Conservation (phyloP, 2,113 vertebrate species). For the Phyllopteryx taeniolatus region DNA sequence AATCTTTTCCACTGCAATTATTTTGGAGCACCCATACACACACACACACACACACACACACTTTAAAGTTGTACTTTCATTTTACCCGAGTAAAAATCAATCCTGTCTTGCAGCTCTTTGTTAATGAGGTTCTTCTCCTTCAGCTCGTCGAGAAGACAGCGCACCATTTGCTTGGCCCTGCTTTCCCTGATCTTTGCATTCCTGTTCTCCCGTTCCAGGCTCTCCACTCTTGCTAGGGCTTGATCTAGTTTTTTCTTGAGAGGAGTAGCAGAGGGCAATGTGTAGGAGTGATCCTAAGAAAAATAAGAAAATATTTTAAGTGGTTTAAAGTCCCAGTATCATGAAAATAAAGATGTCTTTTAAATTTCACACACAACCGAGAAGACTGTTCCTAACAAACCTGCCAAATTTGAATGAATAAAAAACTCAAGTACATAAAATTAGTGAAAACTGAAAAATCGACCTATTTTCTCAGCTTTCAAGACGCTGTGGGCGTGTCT, state of each 20-base stretch:
- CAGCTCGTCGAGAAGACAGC: conserved; percentile 9
- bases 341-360: background rate
- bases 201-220: conserved; percentile 2
- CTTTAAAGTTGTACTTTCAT: background rate
- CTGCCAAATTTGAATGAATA: no score
- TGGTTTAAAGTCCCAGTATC: background rate
- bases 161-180: background rate
- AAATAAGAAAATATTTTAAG: background rate
- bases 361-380: no score
- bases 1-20: background rate
- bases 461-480: no score
- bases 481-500: no score
- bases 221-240: conserved; percentile 11
- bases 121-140: conserved; percentile 9
- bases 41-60: no score
- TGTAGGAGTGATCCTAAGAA: conserved; percentile 10
- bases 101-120: conserved; percentile 7
- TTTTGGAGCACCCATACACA: background rate
- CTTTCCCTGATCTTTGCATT: conserved; percentile 3
- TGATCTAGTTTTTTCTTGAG: conserved; percentile 3
- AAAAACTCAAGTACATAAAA: no score
- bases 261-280: background rate
- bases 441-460: no score
- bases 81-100: conserved; percentile 2
- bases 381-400: no score